Percentiles rank a stretch among this genome's conserved stretches.
Evolutionary conservation across 92 coral and sea anemone genomes (phyloP).

Genomic region (Nematostella vectensis): DNA sequence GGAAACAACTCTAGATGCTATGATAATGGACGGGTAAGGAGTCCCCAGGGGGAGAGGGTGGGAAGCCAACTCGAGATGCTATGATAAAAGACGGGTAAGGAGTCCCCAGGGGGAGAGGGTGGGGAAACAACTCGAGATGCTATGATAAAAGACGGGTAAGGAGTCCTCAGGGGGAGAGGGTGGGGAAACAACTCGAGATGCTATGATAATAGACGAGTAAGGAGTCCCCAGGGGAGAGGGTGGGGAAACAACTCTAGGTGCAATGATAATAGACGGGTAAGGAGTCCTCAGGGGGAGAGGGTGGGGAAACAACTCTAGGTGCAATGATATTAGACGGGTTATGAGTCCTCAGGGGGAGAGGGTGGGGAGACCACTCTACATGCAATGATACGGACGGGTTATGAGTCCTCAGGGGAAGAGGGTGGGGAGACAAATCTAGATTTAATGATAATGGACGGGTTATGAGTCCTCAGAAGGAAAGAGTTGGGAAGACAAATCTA

Average conservation of each 20-base stretch:
- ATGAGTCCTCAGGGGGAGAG: too few species aligned
- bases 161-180: neutral
- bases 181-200: conserved; percentile 40
- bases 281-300: too few species aligned
- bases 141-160: conserved; percentile 60
- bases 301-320: conserved; percentile 49
- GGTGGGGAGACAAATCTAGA: conserved; percentile 34
- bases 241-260: conserved; percentile 40
- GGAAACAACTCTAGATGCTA: conserved; percentile 51
- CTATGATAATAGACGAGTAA: conserved; percentile 60
- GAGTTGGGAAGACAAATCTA: conserved; percentile 23
- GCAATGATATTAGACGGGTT: conserved; percentile 63
- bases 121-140: conserved; percentile 56
- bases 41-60: too few species aligned
- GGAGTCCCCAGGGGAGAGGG: conserved; percentile 5
- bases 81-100: conserved; percentile 59
- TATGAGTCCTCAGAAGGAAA: conserved; percentile 5
- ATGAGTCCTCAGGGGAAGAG: conserved; percentile 1
- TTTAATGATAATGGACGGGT: conserved; percentile 64
- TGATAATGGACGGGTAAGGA: conserved; percentile 58
- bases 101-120: too few species aligned
- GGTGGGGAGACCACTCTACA: conserved; percentile 50
- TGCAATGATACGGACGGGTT: conserved; percentile 66
- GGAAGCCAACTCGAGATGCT: conserved; percentile 49
- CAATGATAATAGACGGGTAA: conserved; percentile 61